Base-by-base conservation (phyloP, 2,888 invertebrate species). In the Pandemis corylana region DNA sequence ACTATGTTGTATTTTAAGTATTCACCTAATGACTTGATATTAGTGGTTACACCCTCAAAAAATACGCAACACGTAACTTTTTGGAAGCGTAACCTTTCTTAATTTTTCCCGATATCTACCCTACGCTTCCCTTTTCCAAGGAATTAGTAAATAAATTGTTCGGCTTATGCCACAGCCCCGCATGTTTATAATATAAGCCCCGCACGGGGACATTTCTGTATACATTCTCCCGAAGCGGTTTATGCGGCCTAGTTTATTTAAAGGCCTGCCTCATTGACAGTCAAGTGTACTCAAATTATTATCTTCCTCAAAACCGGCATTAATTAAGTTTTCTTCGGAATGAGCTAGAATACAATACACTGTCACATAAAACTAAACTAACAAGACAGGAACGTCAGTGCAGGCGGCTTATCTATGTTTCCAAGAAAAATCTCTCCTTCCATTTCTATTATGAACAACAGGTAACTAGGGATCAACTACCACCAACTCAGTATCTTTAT, bases 251-350 rank as follows among this genome's bases (percentile, higher is more conserved):
- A 73, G 63, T 56, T 68, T 49, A 56, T 71, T 44, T 66, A 44
- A 44, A 62, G 53, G 51, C 41, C 41, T n/a, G 53, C 10, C 42
- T 68, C 36, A 46, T 53, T 72, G 53, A 74, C 63, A 70, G 59
- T 72, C 66, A 75, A 62, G 71, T 46, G 59, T 68, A 65, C 13
- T 28, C 12, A 68, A 77, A 77, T 81, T 79, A 80, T 76, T 78
- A 81, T 77, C 20, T 68, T 68, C 68, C 15, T 7, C 72, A 78
- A 80, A 80, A 83, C 84, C 84, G 84, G 79, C 84, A 82, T 82
- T 80, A 79, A 78, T 79, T 76, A 84, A 84, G 83, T 86, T 83
- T 72, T 77, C 80, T 76, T 75, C 79, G 76, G 81, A 86, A 85
- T 51, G 51, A 51, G 51, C n/a, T 6, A n/a, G 9, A 0, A 9